Conservation (phyloP, 2,888 invertebrate genomes). For the Sisyra nigra region DNA sequence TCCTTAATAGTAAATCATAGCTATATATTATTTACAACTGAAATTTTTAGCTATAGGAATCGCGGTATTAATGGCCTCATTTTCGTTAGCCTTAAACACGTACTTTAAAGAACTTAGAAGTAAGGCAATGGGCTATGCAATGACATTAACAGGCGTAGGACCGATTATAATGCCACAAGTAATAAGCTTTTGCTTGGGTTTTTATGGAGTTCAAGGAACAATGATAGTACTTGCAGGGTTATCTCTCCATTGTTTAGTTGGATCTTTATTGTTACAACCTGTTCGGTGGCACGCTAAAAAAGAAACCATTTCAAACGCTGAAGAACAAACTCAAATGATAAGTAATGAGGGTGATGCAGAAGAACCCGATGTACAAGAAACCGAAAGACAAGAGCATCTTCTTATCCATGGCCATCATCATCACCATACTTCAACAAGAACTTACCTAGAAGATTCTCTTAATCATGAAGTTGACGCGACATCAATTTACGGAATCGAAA, state of each 20-base stretch:
- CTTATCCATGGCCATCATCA: no score
- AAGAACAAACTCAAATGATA: slow-evolving; percentile 17
- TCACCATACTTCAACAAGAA: neutral
- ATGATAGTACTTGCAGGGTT: slow-evolving; percentile 43
- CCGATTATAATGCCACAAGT: slow-evolving; percentile 48
- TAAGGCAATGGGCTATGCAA: slow-evolving; percentile 42
- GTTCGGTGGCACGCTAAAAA: slow-evolving; percentile 44
- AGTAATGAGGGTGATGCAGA: slow-evolving; percentile 18
- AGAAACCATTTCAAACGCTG: slow-evolving; percentile 7
- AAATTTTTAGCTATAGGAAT: slow-evolving; percentile 45
- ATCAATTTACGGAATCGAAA: slow-evolving; percentile 22
- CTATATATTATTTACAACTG: neutral
- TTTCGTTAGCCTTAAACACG: slow-evolving; percentile 44
- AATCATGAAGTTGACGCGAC: slow-evolving; percentile 20
- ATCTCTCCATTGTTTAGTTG: slow-evolving; percentile 41
- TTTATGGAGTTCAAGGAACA: slow-evolving; percentile 41
- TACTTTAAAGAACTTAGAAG: slow-evolving; percentile 45
- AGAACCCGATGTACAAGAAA: slow-evolving; percentile 11
- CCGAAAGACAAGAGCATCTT: slow-evolving; percentile 17
- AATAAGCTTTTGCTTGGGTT: slow-evolving; percentile 35
- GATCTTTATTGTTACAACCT: slow-evolving; percentile 44
- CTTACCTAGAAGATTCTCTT: slow-evolving; percentile 12
- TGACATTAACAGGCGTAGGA: slow-evolving; percentile 49
- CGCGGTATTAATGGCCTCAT: slow-evolving; percentile 40
- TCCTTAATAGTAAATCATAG: neutral